A percentile compares a stretch with the other conserved stretches of the same genome.
Conservation (phyloP, 2,888 invertebrate species). For the Andrena dorsata region DNA sequence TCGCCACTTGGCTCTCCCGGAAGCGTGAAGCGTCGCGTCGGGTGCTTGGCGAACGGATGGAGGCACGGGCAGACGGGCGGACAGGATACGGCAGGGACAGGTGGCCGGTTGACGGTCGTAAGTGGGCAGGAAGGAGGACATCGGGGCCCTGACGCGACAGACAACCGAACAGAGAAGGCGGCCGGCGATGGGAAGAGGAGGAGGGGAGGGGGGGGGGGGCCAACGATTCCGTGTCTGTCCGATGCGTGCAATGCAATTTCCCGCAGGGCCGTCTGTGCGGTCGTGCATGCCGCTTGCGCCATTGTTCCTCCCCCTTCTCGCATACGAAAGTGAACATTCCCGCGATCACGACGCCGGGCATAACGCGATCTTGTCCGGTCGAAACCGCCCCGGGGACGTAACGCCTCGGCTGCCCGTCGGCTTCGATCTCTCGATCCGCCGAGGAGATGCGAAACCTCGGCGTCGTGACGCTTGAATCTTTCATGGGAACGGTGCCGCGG, state of each 20-base stretch:
- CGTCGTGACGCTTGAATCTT: conserved; percentile 50
- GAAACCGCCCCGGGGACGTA: conserved; percentile 56
- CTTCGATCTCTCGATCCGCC: conserved; percentile 54
- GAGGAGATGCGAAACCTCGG: conserved; percentile 6
- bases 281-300: conserved; percentile 74
- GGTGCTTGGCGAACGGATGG: conserved; percentile 71
- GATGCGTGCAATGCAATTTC: conserved; percentile 75
- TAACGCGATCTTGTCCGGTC: conserved; percentile 69
- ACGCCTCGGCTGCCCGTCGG: conserved; percentile 49
- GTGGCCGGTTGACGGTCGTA: conserved; percentile 75
- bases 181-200: conserved; percentile 33
- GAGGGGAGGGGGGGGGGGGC: conserved; percentile 37
- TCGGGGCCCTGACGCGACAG: conserved; percentile 66
- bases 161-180: conserved; percentile 48
- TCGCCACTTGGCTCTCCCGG: conserved; percentile 65
- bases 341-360: conserved; percentile 64
- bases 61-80: conserved; percentile 61
- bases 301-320: conserved; percentile 76
- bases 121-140: conserved; percentile 78
- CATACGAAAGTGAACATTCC: conserved; percentile 74
- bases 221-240: conserved; percentile 72
- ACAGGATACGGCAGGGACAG: conserved; percentile 75
- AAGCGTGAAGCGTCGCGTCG: conserved; percentile 72
- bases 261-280: conserved; percentile 71
- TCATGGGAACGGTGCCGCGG: conserved; percentile 38